phyloP scores from a whole-genome alignment of 1,140 invertebrate species.

The Hesperophylax magnus region DNA sequence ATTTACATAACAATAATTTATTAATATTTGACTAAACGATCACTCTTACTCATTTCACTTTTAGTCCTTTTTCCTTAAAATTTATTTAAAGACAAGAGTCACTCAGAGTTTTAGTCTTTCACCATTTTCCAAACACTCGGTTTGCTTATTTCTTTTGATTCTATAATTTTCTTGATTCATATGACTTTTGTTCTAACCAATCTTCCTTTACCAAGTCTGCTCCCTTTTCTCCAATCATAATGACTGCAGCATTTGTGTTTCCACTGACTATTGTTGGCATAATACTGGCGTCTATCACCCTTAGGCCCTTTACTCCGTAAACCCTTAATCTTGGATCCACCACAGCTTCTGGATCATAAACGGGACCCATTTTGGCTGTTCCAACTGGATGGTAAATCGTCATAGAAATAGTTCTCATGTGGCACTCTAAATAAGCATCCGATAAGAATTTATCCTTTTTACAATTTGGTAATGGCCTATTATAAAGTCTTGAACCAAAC shows the following conservation, averaged over 20 bases:
- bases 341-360: slow-evolving; percentile 74
- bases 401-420: slow-evolving; percentile 84
- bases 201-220: slow-evolving; percentile 87
- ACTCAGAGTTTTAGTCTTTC: too few species aligned
- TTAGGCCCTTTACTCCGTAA: slow-evolving; percentile 74
- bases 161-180: too few species aligned
- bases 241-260: slow-evolving; percentile 83
- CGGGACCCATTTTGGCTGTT: slow-evolving; percentile 74
- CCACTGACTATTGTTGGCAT: slow-evolving; percentile 82
- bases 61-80: too few species aligned
- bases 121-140: too few species aligned
- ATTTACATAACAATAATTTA: too few species aligned
- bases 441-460: slow-evolving; percentile 78
- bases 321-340: slow-evolving; percentile 79
- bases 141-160: too few species aligned
- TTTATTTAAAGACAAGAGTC: too few species aligned
- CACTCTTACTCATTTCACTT: too few species aligned
- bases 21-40: too few species aligned
- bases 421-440: slow-evolving; percentile 91
- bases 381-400: slow-evolving; percentile 80
- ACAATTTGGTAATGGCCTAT: slow-evolving; percentile 86
- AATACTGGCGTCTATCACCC: slow-evolving; percentile 85
- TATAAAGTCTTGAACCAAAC: slow-evolving; percentile 83
- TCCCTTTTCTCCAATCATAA: slow-evolving; percentile 87
- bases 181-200: slow-evolving; percentile 65